A percentile compares a stretch with the other conserved stretches of the same genome.
Conservation (phyloP, 2,888 invertebrate genomes). For the Papilio protenor region DNA sequence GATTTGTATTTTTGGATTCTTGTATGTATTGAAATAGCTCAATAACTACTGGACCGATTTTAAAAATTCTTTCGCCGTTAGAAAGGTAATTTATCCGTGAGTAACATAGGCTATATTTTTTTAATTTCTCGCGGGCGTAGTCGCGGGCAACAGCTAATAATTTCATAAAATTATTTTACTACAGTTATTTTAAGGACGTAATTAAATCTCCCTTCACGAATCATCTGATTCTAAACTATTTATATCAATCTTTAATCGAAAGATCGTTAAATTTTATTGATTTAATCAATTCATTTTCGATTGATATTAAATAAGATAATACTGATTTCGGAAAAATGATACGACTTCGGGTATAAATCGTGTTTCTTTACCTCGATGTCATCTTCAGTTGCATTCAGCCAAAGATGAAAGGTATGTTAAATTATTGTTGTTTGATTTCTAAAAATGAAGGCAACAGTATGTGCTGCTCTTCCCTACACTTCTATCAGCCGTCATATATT, state of each 20-base stretch:
- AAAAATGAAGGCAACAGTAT: background rate
- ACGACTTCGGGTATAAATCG: slow-evolving; percentile 32
- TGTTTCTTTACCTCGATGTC: slow-evolving; percentile 5
- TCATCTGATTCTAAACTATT: background rate
- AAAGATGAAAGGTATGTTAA: slow-evolving; percentile 35
- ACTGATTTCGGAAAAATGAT: slow-evolving; percentile 35
- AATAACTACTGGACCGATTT: too few relatives aligned
- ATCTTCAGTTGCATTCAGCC: slow-evolving; percentile 26
- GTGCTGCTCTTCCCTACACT: too few relatives aligned
- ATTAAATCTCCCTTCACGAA: background rate
- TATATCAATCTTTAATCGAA: slow-evolving; percentile 27
- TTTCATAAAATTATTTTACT: background rate
- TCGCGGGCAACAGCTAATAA: too few relatives aligned
- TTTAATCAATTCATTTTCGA: slow-evolving; percentile 26
- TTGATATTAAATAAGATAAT: slow-evolving; percentile 36
- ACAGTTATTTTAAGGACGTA: background rate
- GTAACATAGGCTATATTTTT: too few relatives aligned
- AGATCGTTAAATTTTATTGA: slow-evolving; percentile 34
- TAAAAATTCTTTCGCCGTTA: too few relatives aligned
- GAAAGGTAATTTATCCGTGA: too few relatives aligned
- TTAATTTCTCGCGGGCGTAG: too few relatives aligned
- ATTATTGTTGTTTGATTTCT: background rate
- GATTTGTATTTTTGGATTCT: too few relatives aligned
- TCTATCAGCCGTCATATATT: too few relatives aligned
- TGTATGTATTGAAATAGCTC: too few relatives aligned